Percentiles rank a stretch among this genome's conserved stretches.
Conservation (phyloP, 2,888 invertebrate genomes). For the Calameuta idolon region DNA sequence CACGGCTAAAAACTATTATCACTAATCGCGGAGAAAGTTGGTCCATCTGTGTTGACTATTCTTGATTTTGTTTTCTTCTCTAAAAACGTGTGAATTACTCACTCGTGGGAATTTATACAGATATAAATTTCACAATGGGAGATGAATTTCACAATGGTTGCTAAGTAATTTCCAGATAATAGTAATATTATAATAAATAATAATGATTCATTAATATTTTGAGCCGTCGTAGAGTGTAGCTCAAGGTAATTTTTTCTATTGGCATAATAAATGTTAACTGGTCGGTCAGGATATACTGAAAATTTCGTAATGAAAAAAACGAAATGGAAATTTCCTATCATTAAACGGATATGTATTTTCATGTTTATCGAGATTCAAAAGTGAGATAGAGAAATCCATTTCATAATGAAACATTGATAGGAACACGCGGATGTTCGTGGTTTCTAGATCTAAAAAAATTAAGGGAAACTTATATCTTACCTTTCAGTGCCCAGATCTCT, state of each 20-base stretch:
- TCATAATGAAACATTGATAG: not conserved
- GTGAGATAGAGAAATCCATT: not conserved
- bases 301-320: slow-evolving; percentile 28
- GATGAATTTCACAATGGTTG: not conserved
- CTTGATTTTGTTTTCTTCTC: not conserved
- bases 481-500: slow-evolving; percentile 63
- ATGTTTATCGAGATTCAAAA: not conserved
- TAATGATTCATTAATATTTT: not conserved
- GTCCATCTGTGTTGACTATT: not conserved
- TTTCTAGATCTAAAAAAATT: not conserved
- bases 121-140: not conserved
- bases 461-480: slow-evolving; percentile 33
- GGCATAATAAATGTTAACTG: slow-evolving; percentile 45
- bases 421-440: not conserved
- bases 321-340: not conserved
- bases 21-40: not conserved
- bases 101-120: not conserved
- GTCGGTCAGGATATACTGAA: slow-evolving; percentile 26
- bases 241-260: slow-evolving; percentile 49
- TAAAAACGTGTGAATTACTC: not conserved
- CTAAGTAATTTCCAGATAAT: not conserved
- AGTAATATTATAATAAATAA: not conserved
- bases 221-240: not conserved
- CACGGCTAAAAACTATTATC: not conserved
- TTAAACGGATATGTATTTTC: not conserved